Conservation (phyloP, 2,888 invertebrate genomes). For the Pegoplata infirma region DNA sequence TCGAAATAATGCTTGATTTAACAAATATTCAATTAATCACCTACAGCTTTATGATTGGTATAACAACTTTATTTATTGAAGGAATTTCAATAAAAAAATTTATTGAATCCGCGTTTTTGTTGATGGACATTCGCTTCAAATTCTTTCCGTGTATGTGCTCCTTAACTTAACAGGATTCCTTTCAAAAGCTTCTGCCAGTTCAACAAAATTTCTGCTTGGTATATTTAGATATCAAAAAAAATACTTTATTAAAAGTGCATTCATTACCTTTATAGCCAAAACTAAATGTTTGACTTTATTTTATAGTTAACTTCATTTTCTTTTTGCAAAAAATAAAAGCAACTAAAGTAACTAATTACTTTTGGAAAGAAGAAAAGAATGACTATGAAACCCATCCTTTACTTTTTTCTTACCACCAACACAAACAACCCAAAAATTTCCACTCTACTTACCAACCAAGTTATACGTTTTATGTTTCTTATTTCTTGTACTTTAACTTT, state of each 20-base stretch:
- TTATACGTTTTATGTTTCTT: not conserved
- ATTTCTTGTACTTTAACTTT: not conserved
- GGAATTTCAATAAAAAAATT: too few relatives aligned
- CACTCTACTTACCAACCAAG: too few relatives aligned
- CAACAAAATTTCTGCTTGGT: too few relatives aligned
- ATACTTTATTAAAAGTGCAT: slow-evolving; percentile 57
- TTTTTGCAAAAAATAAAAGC: slow-evolving; percentile 14
- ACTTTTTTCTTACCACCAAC: not conserved
- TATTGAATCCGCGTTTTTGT: too few relatives aligned
- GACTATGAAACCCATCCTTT: slow-evolving; percentile 23
- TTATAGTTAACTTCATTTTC: slow-evolving; percentile 32
- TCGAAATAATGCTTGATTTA: too few relatives aligned
- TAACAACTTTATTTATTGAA: too few relatives aligned
- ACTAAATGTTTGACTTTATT: slow-evolving; percentile 47
- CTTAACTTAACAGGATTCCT: too few relatives aligned
- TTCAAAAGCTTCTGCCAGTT: too few relatives aligned
- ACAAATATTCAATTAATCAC: too few relatives aligned
- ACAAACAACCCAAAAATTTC: not conserved
- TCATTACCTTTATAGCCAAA: slow-evolving; percentile 29
- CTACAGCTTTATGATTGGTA: too few relatives aligned
- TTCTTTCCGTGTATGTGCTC: too few relatives aligned
- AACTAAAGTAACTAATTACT: slow-evolving; percentile 50
- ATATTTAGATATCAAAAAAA: slow-evolving; percentile 18
- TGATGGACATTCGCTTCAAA: too few relatives aligned
- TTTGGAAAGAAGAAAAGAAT: slow-evolving; percentile 16